Conservation (phyloP, 2,113 vertebrate species). For the Pimephales promelas region DNA sequence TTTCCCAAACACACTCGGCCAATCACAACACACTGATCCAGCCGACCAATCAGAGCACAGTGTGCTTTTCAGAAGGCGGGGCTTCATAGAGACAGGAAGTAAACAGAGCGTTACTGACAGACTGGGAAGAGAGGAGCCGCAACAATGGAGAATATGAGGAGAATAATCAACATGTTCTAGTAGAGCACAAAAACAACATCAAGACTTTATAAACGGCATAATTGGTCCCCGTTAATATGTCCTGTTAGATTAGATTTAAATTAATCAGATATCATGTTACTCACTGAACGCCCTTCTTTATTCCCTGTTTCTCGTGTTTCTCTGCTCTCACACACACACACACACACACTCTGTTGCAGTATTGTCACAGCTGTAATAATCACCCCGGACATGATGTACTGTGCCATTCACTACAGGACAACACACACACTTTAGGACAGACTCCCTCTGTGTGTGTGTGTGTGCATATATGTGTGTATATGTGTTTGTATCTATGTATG, state of each 20-base stretch:
- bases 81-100: too few relatives aligned
- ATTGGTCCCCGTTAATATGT: too few relatives aligned
- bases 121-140: too few relatives aligned
- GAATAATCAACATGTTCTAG: too few relatives aligned
- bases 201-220: too few relatives aligned
- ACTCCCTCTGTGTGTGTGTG: background rate
- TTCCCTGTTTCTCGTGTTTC: background rate
- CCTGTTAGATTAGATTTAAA: background rate
- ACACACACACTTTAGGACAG: conserved; percentile 20
- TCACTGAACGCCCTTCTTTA: background rate
- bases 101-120: too few relatives aligned
- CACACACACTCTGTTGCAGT: background rate
- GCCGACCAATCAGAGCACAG: too few relatives aligned
- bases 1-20: too few relatives aligned
- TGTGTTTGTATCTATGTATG: background rate
- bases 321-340: background rate
- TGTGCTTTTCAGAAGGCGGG: too few relatives aligned
- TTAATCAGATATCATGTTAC: background rate
- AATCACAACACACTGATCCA: too few relatives aligned
- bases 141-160: too few relatives aligned
- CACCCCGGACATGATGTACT: conserved; percentile 37
- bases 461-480: background rate
- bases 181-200: too few relatives aligned
- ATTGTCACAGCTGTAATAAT: conserved; percentile 51
- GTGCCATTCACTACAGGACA: conserved; percentile 33